Evolutionary conservation across 2,888 invertebrate genomes (phyloP).

Genomic region (Pristionchus mayeri): DNA sequence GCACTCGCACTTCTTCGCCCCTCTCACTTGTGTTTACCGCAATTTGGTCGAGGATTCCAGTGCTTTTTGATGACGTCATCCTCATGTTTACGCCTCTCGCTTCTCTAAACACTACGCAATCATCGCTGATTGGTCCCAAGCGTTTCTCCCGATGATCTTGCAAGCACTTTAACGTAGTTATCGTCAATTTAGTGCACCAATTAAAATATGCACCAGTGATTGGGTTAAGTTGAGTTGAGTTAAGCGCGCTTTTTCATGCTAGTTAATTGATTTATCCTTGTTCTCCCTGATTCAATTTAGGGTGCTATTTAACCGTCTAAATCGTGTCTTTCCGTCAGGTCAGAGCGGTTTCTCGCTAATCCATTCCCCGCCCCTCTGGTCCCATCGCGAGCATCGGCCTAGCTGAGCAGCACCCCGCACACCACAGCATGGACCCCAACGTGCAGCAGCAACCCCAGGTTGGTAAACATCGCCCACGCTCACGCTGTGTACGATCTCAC

Average conservation of each 20-base stretch:
- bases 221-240: no score
- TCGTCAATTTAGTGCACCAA: no score
- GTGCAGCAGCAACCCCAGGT: slow-evolving; percentile 42
- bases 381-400: neutral
- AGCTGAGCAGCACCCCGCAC: slow-evolving; percentile 32
- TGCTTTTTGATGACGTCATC: no score
- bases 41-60: no score
- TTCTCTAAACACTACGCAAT: no score
- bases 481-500: neutral
- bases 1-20: neutral
- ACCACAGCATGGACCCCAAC: slow-evolving; percentile 26
- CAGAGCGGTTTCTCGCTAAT: slow-evolving; percentile 8
- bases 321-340: neutral
- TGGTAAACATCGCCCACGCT: neutral
- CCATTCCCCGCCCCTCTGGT: neutral
- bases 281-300: neutral
- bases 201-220: no score
- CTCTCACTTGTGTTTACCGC: neutral
- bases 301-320: neutral
- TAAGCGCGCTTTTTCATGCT: no score
- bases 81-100: no score
- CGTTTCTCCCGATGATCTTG: no score
- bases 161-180: no score
- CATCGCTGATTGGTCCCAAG: no score
- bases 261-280: neutral